Base-by-base conservation (phyloP, 2,888 invertebrate genomes). In the Phymatocera aterrima region DNA sequence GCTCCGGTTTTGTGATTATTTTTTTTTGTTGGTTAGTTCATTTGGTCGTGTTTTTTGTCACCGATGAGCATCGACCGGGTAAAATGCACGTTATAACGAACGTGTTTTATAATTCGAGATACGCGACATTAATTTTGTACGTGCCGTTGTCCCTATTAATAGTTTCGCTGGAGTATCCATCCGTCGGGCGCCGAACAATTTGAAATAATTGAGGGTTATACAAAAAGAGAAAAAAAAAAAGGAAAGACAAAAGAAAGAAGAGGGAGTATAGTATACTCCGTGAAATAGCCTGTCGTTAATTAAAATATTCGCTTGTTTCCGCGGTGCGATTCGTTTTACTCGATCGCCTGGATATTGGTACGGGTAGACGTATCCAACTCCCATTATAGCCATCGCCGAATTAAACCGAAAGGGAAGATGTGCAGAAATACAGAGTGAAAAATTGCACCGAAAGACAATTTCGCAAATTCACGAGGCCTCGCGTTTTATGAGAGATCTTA, bases 91-190 rank as follows among this genome's bases (percentile, higher is more conserved):
- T n/a, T 37, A 4, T 51, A 48, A 34, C 8, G 34, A 10, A 31
- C 70, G 51, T 51, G 31, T 72, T 51, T 51, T 51, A 34, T 72
- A 48, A 72, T 72, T 72, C 21, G 18, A n/a, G 31, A 51, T 51
- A 72, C 51, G 15, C 28, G 21, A 72, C 48, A 72, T 51, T 72
- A 51, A 72, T 72, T 72, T 51, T 51, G 18, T 51, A 72, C 72
- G 34, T 72, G 72, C 18, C 34, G 18, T 72, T 34, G 18, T 34
- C 31, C 51, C 48, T 51, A 34, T 48, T 48, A 72, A 72, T 51
- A 12, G 72, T 72, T 51, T 51, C 72, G 43, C 31, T 34, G 34
- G 72, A 72, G 72, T 51, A 68, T 46, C 68, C 46, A 54, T 61
- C 31, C 31, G n/a, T 51, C 34, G n/a, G 24, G 24, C 18, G 72